Percentiles rank a stretch among this genome's conserved stretches.
phyloP scores from a whole-genome alignment of 2,113 vertebrate genomes.

The Rhipidura dahli region DNA sequence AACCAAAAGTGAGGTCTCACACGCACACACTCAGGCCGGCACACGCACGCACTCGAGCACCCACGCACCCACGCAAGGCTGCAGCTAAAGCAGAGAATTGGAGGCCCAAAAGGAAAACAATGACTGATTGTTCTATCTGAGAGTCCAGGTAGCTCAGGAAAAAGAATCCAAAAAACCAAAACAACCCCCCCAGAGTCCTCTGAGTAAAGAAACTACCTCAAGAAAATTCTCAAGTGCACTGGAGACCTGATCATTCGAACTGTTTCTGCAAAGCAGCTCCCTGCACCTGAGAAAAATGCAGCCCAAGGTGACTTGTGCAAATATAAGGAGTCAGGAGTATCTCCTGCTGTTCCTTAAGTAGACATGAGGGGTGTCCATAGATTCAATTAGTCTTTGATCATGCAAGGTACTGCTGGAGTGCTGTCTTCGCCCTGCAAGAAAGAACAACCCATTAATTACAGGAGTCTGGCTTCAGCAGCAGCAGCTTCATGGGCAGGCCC shows the following conservation, averaged over 20 bases:
- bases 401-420: constrained; percentile 97
- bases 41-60: constrained; percentile 35
- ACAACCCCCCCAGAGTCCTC: constrained; percentile 70
- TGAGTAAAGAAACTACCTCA: constrained; percentile 77
- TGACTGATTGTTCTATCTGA: constrained; percentile 78
- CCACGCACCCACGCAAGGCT: constrained; percentile 71
- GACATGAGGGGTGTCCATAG: constrained; percentile 67
- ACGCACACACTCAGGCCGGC: constrained; percentile 44
- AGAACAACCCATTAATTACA: not conserved
- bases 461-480: not conserved
- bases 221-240: constrained; percentile 78
- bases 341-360: constrained; percentile 74
- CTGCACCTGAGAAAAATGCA: constrained; percentile 78
- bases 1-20: constrained; percentile 79
- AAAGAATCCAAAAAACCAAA: constrained; percentile 33
- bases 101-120: constrained; percentile 76
- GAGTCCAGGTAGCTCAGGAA: constrained; percentile 78
- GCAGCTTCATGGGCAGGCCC: not conserved
- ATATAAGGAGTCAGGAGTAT: constrained; percentile 76
- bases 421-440: constrained; percentile 92
- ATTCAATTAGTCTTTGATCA: constrained; percentile 78
- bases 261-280: constrained; percentile 83
- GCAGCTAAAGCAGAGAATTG: constrained; percentile 82
- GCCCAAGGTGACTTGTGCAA: constrained; percentile 89
- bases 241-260: constrained; percentile 79